These are phyloP conservation scores for Borostomias antarcticus DNA, from an alignment of 2,797 vertebrate genomes.

Conservation along the genomic window DNA sequence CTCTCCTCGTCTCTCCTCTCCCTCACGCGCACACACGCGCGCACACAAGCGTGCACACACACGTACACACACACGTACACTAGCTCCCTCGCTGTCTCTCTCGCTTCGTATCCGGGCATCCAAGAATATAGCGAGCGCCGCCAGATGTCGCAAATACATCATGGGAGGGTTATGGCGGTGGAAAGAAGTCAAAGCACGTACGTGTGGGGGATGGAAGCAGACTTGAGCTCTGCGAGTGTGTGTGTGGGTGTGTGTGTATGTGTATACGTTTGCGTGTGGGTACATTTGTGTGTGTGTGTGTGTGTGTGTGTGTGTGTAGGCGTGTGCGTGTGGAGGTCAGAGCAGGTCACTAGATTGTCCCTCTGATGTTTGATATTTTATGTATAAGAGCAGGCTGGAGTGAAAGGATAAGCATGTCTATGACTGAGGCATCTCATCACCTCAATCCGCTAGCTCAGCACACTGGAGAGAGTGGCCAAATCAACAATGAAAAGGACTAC, in stretches of 20 bases:
- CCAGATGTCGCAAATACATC: slow-evolving; percentile 99
- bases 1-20: slow-evolving; percentile 11
- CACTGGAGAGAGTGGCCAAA: slow-evolving; percentile 48
- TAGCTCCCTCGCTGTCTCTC: slow-evolving; percentile 18
- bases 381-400: slow-evolving; percentile 86
- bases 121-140: slow-evolving; percentile 84
- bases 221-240: slow-evolving; percentile 44
- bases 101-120: slow-evolving; percentile 65
- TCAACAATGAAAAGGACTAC: slow-evolving; percentile 63
- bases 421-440: slow-evolving; percentile 85
- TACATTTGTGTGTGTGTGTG: slow-evolving; percentile 65
- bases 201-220: slow-evolving; percentile 83
- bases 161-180: slow-evolving; percentile 84
- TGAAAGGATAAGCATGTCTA: slow-evolving; percentile 88
- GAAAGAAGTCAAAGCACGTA: slow-evolving; percentile 90
- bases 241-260: slow-evolving; percentile 52
- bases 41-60: slow-evolving; percentile 43
- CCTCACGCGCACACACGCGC: slow-evolving; percentile 39
- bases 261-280: slow-evolving; percentile 65
- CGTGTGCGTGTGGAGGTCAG: slow-evolving; percentile 84
- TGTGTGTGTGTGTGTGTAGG: slow-evolving; percentile 41
- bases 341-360: slow-evolving; percentile 97
- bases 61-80: slow-evolving; percentile 34
- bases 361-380: slow-evolving; percentile 98
- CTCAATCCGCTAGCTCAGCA: slow-evolving; percentile 82